These are phyloP conservation scores for Mionectes olivaceus DNA, from an alignment of 2,797 vertebrate genomes.

Conservation along the genomic window DNA sequence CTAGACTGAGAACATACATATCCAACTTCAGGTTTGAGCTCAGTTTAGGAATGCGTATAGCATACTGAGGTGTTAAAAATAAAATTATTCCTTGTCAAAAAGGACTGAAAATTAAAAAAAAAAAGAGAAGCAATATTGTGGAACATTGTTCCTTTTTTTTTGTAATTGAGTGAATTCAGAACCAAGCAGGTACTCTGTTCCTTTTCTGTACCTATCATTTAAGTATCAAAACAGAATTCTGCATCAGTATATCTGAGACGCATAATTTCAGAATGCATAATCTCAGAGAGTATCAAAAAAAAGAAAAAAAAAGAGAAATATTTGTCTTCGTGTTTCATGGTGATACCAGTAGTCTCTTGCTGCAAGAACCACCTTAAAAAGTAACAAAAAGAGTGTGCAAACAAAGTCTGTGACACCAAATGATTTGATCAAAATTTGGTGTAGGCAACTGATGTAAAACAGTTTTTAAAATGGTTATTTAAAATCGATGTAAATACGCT, in stretches of 20 bases:
- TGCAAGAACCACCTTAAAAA: constrained; percentile 31
- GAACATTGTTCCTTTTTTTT: background rate
- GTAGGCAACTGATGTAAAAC: background rate
- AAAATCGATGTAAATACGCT: background rate
- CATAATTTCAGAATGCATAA: background rate
- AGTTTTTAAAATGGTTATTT: background rate
- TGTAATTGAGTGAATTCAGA: background rate
- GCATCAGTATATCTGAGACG: background rate
- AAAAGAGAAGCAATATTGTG: background rate
- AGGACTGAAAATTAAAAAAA: background rate
- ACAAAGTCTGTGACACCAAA: background rate
- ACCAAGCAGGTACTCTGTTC: background rate
- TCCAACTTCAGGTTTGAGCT: constrained; percentile 1
- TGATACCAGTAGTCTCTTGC: background rate
- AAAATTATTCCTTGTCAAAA: background rate
- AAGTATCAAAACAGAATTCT: constrained; percentile 5
- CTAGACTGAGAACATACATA: background rate
- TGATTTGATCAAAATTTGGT: background rate
- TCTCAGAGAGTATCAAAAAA: constrained; percentile 39
- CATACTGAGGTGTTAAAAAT: constrained; percentile 21
- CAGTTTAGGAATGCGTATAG: constrained; percentile 10
- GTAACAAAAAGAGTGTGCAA: constrained; percentile 16
- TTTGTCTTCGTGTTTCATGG: background rate
- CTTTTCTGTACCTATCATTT: background rate
- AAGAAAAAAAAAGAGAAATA: background rate